Base-by-base conservation (phyloP, 2,797 vertebrate genomes). In the Sebastes glaucus region DNA sequence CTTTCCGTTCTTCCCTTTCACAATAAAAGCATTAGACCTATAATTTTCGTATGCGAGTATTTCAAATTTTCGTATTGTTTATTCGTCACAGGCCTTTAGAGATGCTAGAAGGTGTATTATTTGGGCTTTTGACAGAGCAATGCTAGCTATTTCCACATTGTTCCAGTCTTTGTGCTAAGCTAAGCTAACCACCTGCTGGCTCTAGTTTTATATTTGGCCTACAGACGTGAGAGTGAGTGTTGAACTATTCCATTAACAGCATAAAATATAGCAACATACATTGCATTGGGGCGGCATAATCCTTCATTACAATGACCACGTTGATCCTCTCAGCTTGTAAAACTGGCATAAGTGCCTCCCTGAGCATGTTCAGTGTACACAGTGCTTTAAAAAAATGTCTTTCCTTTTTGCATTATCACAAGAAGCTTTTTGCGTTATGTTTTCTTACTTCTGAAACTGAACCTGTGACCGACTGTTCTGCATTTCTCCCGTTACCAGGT, bases 21-120 rank as follows among this genome's bases (percentile, higher is more conserved):
- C 42, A 46, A 46, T 46, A 46, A 46, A 18, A 46, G 6, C 16
- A 46, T 18, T 18, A 18, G 42, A 46, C 38, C 38, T 42, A 16
- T 42, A 0, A 42, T 16, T 6, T 42, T 42, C 0, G 38, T 42
- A 1, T 16, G 42, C 16, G 42, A 46, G 16, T 18, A 18, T 46
- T 18, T 46, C 0, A 1, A 0, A 46, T 46, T 46, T 46, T 0
- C 7, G 3, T 46, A 20, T 46, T 0, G 16, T 46, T 46, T 0
- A 0, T 46, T 46, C 6, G 42, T 46, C 42, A 46, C 0, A 0
- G 42, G 42, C 42, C 16, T 46, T 46, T 46, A 7, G 4, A 10
- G 52, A 55, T 55, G 52, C 10, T 22, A 13, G 52, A 0, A 23
- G 20, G 52, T 0, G 1, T 55, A 14, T 14, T 7, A 4, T 53